Percentiles rank a stretch among this genome's conserved stretches.
These are phyloP conservation scores for Pollicipes pollicipes DNA, from an alignment of 1,140 invertebrate species.

Conservation along the genomic window DNA sequence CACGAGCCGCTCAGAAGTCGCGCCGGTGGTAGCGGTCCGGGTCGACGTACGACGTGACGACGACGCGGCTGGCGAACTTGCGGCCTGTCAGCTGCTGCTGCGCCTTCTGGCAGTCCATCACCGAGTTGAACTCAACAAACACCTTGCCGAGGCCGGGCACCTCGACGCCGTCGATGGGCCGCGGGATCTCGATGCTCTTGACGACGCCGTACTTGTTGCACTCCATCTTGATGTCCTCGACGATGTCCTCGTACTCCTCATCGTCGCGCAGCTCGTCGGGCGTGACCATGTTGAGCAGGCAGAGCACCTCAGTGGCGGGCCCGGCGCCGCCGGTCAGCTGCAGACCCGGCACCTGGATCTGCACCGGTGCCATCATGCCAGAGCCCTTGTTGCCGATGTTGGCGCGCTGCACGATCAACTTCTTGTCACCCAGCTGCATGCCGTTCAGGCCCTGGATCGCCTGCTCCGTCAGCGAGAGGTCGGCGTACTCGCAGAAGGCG, in stretches of 20 bases:
- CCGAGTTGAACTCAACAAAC: conserved; percentile 95
- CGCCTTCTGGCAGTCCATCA: conserved; percentile 93
- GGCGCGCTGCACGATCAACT: conserved; percentile 91
- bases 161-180: conserved; percentile 91
- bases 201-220: conserved; percentile 94
- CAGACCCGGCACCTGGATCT: conserved; percentile 87
- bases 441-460: conserved; percentile 97
- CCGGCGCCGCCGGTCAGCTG: conserved; percentile 71
- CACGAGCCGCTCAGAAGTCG: conserved; percentile 77
- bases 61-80: conserved; percentile 95
- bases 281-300: conserved; percentile 96
- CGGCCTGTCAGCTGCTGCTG: conserved; percentile 93
- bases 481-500: conserved; percentile 97
- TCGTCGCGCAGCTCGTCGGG: conserved; percentile 94
- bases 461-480: conserved; percentile 92
- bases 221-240: conserved; percentile 96
- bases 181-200: conserved; percentile 86
- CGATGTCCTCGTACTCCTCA: conserved; percentile 98
- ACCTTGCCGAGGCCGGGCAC: conserved; percentile 96
- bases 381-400: conserved; percentile 89
- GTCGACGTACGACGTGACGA: conserved; percentile 97
- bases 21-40: conserved; percentile 95
- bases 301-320: conserved; percentile 87
- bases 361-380: conserved; percentile 46
- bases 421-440: conserved; percentile 98